Evolutionary conservation across 2,113 vertebrate species (phyloP).

Genomic region (Eurystomus gularis): DNA sequence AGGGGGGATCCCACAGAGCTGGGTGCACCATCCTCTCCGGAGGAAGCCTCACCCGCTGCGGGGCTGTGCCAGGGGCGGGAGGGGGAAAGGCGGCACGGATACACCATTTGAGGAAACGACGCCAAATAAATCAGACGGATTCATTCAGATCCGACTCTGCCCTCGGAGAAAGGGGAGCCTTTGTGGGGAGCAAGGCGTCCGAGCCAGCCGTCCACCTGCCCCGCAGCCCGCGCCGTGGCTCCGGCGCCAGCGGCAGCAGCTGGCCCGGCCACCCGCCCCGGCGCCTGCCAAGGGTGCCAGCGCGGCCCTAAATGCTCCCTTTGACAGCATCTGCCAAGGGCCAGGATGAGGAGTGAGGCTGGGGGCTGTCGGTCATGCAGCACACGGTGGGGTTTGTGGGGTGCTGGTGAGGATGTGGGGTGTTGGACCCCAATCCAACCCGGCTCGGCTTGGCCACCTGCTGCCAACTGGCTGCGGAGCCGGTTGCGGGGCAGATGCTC

Average conservation of each 20-base stretch:
- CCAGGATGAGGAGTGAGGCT: accelerated
- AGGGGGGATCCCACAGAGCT: neutral
- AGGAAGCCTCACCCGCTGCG: accelerated
- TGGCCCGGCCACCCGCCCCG: neutral
- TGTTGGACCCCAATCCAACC: neutral
- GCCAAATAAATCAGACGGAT: constrained; percentile 28
- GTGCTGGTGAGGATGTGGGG: neutral
- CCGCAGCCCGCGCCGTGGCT: constrained; percentile 11
- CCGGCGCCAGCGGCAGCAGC: constrained; percentile 42
- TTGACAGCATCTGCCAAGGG: neutral
- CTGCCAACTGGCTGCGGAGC: neutral
- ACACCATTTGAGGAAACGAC: constrained; percentile 8
- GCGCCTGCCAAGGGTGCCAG: constrained; percentile 34
- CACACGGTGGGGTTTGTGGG: accelerated
- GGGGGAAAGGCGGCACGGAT: neutral
- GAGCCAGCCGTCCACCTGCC: constrained; percentile 51
- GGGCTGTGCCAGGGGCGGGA: accelerated
- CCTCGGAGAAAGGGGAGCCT: neutral
- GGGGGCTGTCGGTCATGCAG: neutral
- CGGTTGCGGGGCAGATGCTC: neutral
- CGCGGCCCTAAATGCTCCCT: constrained; percentile 31
- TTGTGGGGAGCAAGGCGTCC: constrained; percentile 1
- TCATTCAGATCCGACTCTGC: neutral
- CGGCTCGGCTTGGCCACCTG: too few species aligned
- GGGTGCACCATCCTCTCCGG: accelerated